Base-by-base conservation (phyloP, 2,888 invertebrate species). In the Acronicta leporina region DNA sequence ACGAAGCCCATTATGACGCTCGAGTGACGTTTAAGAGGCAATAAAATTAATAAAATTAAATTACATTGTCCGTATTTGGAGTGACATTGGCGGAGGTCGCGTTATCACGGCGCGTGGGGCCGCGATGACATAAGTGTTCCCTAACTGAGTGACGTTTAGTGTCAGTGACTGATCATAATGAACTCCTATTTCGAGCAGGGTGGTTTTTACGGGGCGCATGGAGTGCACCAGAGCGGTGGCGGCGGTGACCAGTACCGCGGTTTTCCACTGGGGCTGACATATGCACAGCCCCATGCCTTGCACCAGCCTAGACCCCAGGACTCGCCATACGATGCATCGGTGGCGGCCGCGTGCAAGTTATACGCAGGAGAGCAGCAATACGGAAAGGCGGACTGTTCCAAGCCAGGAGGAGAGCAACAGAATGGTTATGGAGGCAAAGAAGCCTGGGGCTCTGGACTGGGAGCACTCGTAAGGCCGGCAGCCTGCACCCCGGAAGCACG, bases 111-210 rank as follows among this genome's bases (percentile, higher is more conserved):
- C 87, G 87, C 88, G 90, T 86, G 87, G 88, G 88, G 86, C 87
- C 91, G 92, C 91, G 90, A 94, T 94, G 94, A 92, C 94, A 94
- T 94, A 94, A 92, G 92, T 90, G 92, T 86, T 90, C 80, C 82
- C 87, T 84, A 80, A 87, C 87, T 85, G 81, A 90, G 92, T 93
- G 92, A 91, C 91, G 92, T 88, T 38, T 88, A 79, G 92, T 90
- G 90, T 81, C 86, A 77, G 91, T 90, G 92, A 92, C 87, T 81
- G 82, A 86, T 86, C 91, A 96, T 92, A 92, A 98, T 98, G 98
- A 98, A 98, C 97, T 98, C 98, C 90, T 98, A 98, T 94, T 98
- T 98, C 93, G 98, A 98, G 95, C 98, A 98, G 95, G 97, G 97
- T 92, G 98, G 98, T 93, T 98, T 98, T 95, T 98, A 98, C 95